Conservation (phyloP, 1,140 invertebrate species). For the Cylas formicarius region DNA sequence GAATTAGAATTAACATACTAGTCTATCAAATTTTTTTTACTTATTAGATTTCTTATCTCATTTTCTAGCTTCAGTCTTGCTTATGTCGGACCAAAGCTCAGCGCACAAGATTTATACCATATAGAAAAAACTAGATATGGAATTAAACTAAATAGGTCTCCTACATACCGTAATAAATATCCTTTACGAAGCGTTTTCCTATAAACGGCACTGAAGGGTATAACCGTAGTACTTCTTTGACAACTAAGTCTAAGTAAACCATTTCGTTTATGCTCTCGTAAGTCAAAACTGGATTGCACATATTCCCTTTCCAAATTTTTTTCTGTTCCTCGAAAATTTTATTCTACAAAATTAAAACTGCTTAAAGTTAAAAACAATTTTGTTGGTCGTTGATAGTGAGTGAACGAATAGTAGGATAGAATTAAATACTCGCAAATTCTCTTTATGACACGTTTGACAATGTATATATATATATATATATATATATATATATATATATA, state of each 20-base stretch:
- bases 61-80: neutral
- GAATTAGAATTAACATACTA: neutral
- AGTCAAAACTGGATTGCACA: neutral
- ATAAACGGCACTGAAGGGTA: constrained; percentile 57
- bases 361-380: too few species aligned
- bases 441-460: too few species aligned
- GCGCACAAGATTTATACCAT: too few species aligned
- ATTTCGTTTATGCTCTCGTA: constrained; percentile 47
- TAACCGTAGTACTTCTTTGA: constrained; percentile 54
- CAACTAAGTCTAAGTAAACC: constrained; percentile 55
- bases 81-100: neutral
- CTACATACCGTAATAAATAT: constrained; percentile 14
- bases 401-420: too few species aligned
- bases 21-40: neutral
- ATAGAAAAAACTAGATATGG: too few species aligned
- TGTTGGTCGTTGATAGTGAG: too few species aligned
- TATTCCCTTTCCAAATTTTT: neutral
- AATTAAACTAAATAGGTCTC: neutral
- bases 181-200: constrained; percentile 39
- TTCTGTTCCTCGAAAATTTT: constrained; percentile 3
- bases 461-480: too few species aligned
- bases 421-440: too few species aligned
- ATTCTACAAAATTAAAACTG: constrained; percentile 2
- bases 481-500: too few species aligned
- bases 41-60: neutral